Evolutionary conservation across 2,797 vertebrate genomes (phyloP).

Genomic region (Myripristis jacobus): DNA sequence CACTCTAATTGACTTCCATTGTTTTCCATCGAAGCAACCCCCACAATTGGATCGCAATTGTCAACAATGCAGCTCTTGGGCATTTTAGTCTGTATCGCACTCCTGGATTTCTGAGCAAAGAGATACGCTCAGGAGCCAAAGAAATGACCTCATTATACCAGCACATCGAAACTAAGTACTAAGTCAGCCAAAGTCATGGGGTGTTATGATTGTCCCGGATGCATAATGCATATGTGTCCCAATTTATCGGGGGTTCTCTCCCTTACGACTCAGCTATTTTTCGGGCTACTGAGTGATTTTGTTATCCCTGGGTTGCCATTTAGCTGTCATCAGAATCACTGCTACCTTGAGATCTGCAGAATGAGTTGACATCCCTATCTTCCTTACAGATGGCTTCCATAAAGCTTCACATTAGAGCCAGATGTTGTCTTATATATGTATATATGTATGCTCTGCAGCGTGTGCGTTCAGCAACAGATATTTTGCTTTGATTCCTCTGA

Average conservation of each 20-base stretch:
- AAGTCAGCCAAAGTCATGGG: conserved; percentile 69
- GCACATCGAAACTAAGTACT: conserved; percentile 55
- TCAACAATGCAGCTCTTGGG: conserved; percentile 44
- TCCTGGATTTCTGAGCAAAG: conserved; percentile 40
- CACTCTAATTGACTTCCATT: conserved; percentile 15
- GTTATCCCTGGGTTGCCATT: conserved; percentile 46
- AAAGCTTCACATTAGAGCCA: conserved; percentile 55
- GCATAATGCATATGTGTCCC: conserved; percentile 76
- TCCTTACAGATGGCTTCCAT: conserved; percentile 58
- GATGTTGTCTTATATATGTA: conserved; percentile 70
- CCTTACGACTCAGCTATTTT: conserved; percentile 59
- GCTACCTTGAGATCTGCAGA: conserved; percentile 43
- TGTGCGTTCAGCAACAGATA: conserved; percentile 42
- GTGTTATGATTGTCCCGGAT: conserved; percentile 65
- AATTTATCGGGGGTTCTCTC: conserved; percentile 52
- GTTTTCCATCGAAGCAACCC: conserved; percentile 38
- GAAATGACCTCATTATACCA: conserved; percentile 71
- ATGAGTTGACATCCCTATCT: conserved; percentile 43
- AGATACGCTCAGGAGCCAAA: conserved; percentile 48
- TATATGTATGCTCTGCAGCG: conserved; percentile 4
- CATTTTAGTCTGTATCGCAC: conserved; percentile 15
- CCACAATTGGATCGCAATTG: conserved; percentile 45
- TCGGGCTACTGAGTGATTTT: conserved; percentile 39
- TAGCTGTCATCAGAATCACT: conserved; percentile 59
- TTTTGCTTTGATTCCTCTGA: conserved; percentile 36